Evolutionary conservation across 2,888 invertebrate species (phyloP), one percentile per base, ranked within the genome.

Genomic region (Perizoma flavofasciatum): DNA sequence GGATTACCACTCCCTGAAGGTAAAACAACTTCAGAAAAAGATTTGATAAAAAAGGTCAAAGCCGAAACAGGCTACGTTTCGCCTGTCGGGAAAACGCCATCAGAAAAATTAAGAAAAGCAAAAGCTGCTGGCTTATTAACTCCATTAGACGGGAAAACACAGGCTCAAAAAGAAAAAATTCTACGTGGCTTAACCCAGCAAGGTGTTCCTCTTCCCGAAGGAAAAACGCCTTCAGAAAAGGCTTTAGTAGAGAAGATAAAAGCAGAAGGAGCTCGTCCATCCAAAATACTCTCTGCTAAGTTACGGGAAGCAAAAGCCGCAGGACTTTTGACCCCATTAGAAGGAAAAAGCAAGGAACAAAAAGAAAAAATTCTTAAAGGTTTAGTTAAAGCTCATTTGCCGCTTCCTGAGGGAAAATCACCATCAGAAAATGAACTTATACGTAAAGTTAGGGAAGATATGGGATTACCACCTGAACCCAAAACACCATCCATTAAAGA

Each of bases 331-430:
- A 72, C 77, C 1, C 77, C 75, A 5, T 39, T 78, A 10, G 67
- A 70, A 58, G 75, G 32, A 47, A 34, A 55, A 74, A 1, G 52
- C 72, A 5, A 32, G 0, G 63, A 65, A 50, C 69, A 75, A 47
- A 73, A 69, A 58, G 76, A 76, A 67, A 73, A 74, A 46, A 72
- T 74, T 7, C 9, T 75, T 0, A 68, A 47, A 59, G 73, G 67
- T 0, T 58, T 79, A 46, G 77, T 69, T 5, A 68, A 56, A 48
- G 64, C 68, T 11, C 78, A 78, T 0, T 11, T 78, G 3, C 73
- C 73, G 0, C 59, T 82, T 1, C 79, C 80, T 4, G 74, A 76
- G 47, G 78, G 58, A 0, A 75, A 75, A 69, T 76, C 79, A 2
- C 10, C 68, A 0, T 81, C 81, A 0, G 82, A 78, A 40, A 73